These are phyloP conservation scores for Suricata suricatta DNA, from an alignment of 2,113 vertebrate species.

Conservation along the genomic window DNA sequence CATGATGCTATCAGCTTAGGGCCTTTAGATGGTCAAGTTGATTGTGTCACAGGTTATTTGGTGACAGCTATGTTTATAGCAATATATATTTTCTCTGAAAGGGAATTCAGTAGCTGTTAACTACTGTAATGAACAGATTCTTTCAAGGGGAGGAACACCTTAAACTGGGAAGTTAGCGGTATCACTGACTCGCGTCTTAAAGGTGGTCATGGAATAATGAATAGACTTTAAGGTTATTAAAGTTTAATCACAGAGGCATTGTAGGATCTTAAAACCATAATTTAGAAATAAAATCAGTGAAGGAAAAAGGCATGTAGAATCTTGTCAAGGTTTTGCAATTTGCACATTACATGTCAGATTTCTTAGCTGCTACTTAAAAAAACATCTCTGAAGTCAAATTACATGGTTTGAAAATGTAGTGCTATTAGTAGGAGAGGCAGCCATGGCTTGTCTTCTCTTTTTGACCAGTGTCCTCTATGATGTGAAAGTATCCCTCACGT, in stretches of 20 bases:
- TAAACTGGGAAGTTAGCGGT: constrained; percentile 45
- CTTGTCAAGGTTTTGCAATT: constrained; percentile 44
- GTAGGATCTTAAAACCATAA: constrained; percentile 27
- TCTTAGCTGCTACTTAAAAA: constrained; percentile 52
- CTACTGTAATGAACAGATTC: constrained; percentile 80
- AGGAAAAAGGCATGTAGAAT: constrained; percentile 21
- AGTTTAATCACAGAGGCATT: constrained; percentile 3
- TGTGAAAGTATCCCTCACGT: not conserved
- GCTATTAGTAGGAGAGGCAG: constrained; percentile 30
- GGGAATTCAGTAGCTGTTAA: constrained; percentile 78
- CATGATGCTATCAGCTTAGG: not conserved
- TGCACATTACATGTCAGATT: constrained; percentile 5
- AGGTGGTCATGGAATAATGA: constrained; percentile 49
- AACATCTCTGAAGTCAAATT: constrained; percentile 44
- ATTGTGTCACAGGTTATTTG: constrained; percentile 3
- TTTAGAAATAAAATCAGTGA: constrained; percentile 53
- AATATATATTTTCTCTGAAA: not conserved
- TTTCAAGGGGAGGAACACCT: constrained; percentile 71
- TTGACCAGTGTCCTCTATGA: not conserved
- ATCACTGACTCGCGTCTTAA: constrained; percentile 5
- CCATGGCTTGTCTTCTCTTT: constrained; percentile 27
- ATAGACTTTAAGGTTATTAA: constrained; percentile 54
- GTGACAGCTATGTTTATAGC: not conserved
- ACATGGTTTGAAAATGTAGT: constrained; percentile 42
- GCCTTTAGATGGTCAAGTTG: not conserved